Base-by-base conservation (phyloP, 2,113 vertebrate species). In the Nestor notabilis region DNA sequence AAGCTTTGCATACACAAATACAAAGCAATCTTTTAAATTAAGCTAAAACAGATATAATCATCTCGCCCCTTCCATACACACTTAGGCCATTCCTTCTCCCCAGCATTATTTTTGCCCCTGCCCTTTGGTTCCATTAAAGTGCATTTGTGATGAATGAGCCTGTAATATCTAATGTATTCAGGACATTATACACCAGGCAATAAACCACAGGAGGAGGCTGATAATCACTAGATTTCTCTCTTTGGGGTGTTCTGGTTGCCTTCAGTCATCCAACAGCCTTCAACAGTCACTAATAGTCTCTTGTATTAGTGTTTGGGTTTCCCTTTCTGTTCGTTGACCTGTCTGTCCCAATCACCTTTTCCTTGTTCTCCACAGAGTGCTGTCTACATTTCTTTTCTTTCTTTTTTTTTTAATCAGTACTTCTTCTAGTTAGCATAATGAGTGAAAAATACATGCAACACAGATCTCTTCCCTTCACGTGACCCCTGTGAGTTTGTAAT, bases 51-150 rank as follows among this genome's bases (percentile, higher is more conserved):
- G 47, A 91, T 83, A 37, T 31, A 69, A 53, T 39, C 1, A 0
- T 64, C 35, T 68, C 70, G 27, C 28, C 23, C 0, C 56, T 82
- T 53, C 31, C 72, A 41, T 27, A 37, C 25, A 25, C 53, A 15
- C 41, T 80, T n/a, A 60, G 37, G 11, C 56, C 13, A 4, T 64
- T 49, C 41, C 41, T 86, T 63, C 58, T 74, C 68, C 46, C 75
- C 76, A 70, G 49, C 63, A 28, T 65, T 53, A 31, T 46, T 72
- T 91, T 47, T 72, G 17, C 66, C 46, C 46, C 61, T 53, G 37
- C 89, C 28, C 65, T 81, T 63, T 64, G 39, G 18, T 75, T 75
- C 82, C 82, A 83, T 90, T 90, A 80, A 58, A 93, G 43, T 7
- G 1, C 18, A 33, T 88, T 69, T 71, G 33, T 75, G 80, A 71